phyloP scores from a whole-genome alignment of 2,888 invertebrate genomes.

The Ophioninae sp. region DNA sequence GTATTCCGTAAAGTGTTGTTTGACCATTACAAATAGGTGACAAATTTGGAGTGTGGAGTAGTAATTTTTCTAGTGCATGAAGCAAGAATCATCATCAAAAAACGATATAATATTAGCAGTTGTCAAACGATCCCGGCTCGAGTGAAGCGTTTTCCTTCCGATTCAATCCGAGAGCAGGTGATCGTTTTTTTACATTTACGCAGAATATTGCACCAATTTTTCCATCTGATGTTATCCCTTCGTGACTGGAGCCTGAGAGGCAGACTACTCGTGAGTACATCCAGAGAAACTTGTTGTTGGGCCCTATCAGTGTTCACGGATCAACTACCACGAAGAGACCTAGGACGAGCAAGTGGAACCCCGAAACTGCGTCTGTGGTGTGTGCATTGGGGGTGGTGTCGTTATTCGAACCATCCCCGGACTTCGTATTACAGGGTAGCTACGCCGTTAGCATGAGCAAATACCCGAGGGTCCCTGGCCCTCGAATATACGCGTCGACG shows the following conservation, averaged over 20 bases:
- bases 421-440: conserved; percentile 74
- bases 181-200: too few species aligned
- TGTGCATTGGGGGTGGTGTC: not conserved
- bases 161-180: too few species aligned
- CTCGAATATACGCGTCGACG: conserved; percentile 36
- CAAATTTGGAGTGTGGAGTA: too few species aligned
- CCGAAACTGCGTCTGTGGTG: conserved; percentile 7
- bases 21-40: too few species aligned
- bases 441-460: conserved; percentile 76
- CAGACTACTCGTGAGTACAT: not conserved
- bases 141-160: too few species aligned
- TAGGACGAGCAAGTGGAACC: conserved; percentile 22
- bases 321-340: conserved; percentile 52
- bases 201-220: too few species aligned
- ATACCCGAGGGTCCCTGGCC: conserved; percentile 64
- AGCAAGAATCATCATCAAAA: too few species aligned
- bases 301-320: conserved; percentile 45
- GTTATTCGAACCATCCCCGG: conserved; percentile 35
- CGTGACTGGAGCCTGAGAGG: not conserved
- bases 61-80: too few species aligned
- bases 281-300: conserved; percentile 23
- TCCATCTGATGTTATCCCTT: not conserved
- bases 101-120: too few species aligned
- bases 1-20: too few species aligned
- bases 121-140: too few species aligned